phyloP scores from a whole-genome alignment of 2,113 vertebrate genomes.

The Prunella himalayana region DNA sequence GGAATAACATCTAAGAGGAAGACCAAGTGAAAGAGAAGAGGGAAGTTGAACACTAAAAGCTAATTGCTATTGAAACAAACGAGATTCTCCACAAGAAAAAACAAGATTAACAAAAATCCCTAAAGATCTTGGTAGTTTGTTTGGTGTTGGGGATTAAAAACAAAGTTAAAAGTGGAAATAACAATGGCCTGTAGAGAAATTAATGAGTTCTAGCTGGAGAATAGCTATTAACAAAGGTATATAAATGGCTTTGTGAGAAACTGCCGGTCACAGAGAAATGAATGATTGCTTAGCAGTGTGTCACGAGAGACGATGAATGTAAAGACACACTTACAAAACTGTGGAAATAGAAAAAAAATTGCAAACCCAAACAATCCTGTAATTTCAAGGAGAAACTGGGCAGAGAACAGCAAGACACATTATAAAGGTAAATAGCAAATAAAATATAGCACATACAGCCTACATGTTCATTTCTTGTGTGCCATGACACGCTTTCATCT shows the following conservation, averaged over 20 bases:
- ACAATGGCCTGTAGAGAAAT: neutral
- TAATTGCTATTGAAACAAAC: neutral
- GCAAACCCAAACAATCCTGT: neutral
- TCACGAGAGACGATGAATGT: neutral
- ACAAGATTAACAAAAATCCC: neutral
- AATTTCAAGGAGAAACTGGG: neutral
- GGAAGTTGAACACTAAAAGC: neutral
- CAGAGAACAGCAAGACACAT: neutral
- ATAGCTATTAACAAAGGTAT: neutral
- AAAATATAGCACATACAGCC: rapidly evolving
- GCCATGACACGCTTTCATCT: neutral
- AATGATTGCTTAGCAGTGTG: neutral
- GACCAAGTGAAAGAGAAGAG: neutral
- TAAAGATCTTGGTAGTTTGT: neutral
- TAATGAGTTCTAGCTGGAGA: neutral
- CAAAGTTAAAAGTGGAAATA: neutral
- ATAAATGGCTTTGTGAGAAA: neutral
- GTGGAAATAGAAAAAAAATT: neutral
- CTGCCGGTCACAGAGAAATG: neutral
- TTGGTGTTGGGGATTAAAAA: neutral
- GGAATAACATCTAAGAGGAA: neutral
- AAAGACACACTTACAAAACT: neutral
- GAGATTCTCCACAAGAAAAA: neutral
- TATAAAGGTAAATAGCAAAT: neutral
- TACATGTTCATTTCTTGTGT: neutral